phyloP scores from a whole-genome alignment of 2,113 vertebrate species.

The Cebidichthys violaceus region DNA sequence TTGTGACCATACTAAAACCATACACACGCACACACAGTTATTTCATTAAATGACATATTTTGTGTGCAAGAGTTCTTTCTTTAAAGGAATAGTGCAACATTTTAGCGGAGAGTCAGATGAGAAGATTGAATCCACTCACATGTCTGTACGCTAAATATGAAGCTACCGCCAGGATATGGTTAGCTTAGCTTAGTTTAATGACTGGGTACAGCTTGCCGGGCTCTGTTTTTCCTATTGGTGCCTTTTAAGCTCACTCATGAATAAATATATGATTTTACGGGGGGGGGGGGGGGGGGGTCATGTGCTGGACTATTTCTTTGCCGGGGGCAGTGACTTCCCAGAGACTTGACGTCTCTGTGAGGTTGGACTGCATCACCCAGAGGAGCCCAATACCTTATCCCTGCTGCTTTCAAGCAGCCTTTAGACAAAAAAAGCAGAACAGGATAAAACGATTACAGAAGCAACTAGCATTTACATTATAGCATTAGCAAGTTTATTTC shows the following conservation, averaged over 20 bases:
- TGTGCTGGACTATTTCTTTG: not conserved
- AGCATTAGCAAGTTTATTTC: too few species aligned
- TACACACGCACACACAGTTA: not conserved
- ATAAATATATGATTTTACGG: not conserved
- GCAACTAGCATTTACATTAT: too few species aligned
- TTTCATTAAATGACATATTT: not conserved
- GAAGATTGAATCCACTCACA: not conserved
- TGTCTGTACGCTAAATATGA: not conserved
- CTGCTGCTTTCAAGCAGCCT: too few species aligned
- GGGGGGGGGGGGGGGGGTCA: too few species aligned
- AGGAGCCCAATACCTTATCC: too few species aligned
- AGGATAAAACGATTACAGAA: too few species aligned
- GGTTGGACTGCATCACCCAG: not conserved
- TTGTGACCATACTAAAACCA: not conserved
- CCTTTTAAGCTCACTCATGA: not conserved
- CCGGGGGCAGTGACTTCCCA: not conserved
- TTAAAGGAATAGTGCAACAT: not conserved
- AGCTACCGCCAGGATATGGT: not conserved
- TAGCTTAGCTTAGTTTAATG: not conserved
- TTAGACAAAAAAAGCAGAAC: too few species aligned
- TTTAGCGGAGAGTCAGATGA: not conserved
- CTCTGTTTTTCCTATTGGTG: not conserved
- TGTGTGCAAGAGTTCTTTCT: not conserved
- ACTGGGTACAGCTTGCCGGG: not conserved
- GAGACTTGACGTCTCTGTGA: not conserved